Percentiles rank a stretch among this genome's conserved stretches.
phyloP scores from a whole-genome alignment of 1,140 invertebrate genomes.

The Magallana ariakensis region DNA sequence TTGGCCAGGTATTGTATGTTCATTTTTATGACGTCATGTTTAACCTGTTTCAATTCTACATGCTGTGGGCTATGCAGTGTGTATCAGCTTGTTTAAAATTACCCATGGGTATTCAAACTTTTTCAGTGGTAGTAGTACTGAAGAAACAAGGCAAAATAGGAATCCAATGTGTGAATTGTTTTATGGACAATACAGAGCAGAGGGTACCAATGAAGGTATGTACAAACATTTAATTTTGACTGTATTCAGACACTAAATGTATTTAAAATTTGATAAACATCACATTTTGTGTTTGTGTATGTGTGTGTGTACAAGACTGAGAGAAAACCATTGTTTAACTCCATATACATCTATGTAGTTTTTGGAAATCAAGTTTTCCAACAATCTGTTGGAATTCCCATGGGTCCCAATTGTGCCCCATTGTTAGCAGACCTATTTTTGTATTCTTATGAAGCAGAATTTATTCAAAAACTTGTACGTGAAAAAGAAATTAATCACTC shows the following conservation, averaged over 20 bases:
- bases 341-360: no score
- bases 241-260: not conserved
- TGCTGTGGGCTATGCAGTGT: not conserved
- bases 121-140: not conserved
- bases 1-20: no score
- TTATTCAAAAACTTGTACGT: no score
- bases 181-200: constrained; percentile 80
- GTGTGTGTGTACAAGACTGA: no score
- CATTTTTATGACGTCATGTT: not conserved
- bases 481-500: no score
- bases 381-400: no score
- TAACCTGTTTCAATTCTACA: not conserved
- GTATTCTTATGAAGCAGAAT: no score
- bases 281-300: no score
- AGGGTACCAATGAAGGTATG: constrained; percentile 79
- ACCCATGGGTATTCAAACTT: not conserved
- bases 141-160: constrained; percentile 46
- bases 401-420: no score
- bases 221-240: not conserved
- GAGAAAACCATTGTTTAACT: no score
- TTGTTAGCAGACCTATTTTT: no score
- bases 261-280: not conserved
- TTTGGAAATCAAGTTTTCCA: no score
- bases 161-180: constrained; percentile 81
- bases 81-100: not conserved